phyloP scores from a whole-genome alignment of 2,113 vertebrate species.

The Sarotherodon lohbergeri region DNA sequence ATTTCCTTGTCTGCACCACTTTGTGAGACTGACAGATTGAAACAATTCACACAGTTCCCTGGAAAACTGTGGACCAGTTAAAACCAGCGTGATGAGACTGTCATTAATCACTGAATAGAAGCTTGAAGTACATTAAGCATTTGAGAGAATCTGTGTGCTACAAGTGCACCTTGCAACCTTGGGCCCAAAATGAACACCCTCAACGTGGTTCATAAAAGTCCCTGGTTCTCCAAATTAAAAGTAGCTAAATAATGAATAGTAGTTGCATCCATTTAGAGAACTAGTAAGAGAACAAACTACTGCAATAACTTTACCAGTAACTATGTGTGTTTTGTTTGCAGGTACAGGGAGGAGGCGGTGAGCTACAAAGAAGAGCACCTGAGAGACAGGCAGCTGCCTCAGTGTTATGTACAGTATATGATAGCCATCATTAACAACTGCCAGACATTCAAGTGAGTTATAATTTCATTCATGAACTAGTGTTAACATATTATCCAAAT shows the following conservation, averaged over 20 bases:
- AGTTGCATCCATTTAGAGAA: not conserved
- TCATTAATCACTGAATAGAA: not conserved
- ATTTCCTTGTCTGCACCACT: not conserved
- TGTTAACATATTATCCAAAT: not conserved
- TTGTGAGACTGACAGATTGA: not conserved
- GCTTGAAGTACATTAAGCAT: not conserved
- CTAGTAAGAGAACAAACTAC: accelerated
- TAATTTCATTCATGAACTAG: not conserved
- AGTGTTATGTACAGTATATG: constrained; percentile 95
- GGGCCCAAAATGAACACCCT: not conserved
- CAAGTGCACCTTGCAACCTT: accelerated
- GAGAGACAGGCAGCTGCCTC: constrained; percentile 85
- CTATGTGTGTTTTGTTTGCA: constrained; percentile 27
- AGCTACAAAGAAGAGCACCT: constrained; percentile 91
- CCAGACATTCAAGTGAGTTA: constrained; percentile 90
- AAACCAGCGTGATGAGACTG: not conserved
- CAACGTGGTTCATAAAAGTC: not conserved
- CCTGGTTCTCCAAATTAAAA: not conserved
- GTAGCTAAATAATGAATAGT: not conserved
- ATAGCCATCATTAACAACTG: constrained; percentile 97
- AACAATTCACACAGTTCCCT: not conserved
- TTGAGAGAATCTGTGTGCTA: not conserved
- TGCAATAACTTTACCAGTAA: accelerated
- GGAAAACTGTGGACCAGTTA: not conserved
- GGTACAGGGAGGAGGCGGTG: constrained; percentile 88